phyloP scores from a whole-genome alignment of 2,797 vertebrate genomes.

The Platalea minor region DNA sequence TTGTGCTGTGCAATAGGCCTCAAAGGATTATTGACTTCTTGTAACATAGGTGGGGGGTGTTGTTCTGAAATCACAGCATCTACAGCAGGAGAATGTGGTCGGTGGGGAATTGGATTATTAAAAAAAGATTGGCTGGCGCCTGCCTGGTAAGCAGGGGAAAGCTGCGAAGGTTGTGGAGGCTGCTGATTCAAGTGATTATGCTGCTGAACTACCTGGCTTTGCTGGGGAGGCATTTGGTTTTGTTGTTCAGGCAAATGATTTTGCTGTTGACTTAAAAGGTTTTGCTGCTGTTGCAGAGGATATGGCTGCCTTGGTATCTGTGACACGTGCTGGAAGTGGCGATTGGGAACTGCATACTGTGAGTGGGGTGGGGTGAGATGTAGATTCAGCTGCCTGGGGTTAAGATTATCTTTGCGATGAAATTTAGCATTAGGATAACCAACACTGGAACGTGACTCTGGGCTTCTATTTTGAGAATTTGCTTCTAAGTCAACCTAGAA shows the following conservation, averaged over 20 bases:
- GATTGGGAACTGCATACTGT: conserved; percentile 81
- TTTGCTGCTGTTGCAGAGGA: conserved; percentile 81
- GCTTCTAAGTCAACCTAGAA: conserved; percentile 87
- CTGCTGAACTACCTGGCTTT: conserved; percentile 77
- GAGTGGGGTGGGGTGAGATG: conserved; percentile 88
- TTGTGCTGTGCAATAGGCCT: conserved; percentile 81
- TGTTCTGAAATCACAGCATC: conserved; percentile 81
- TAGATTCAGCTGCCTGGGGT: conserved; percentile 87
- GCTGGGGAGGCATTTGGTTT: conserved; percentile 80
- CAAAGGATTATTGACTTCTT: conserved; percentile 84
- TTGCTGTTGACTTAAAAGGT: conserved; percentile 79
- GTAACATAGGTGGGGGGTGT: conserved; percentile 74
- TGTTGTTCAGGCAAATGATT: conserved; percentile 77
- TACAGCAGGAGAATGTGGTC: conserved; percentile 87
- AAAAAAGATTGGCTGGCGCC: conserved; percentile 85
- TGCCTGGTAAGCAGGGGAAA: conserved; percentile 77
- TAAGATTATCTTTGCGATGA: conserved; percentile 90
- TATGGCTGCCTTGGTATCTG: conserved; percentile 86
- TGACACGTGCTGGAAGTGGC: conserved; percentile 82
- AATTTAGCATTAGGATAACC: conserved; percentile 86
- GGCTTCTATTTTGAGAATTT: conserved; percentile 84
- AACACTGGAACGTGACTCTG: conserved; percentile 83
- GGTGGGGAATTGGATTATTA: conserved; percentile 82
- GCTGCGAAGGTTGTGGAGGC: conserved; percentile 74
- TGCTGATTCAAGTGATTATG: conserved; percentile 78